phyloP scores from a whole-genome alignment of 53 echinoderm and acorn worm genomes.

The Actinopyga echinites region DNA sequence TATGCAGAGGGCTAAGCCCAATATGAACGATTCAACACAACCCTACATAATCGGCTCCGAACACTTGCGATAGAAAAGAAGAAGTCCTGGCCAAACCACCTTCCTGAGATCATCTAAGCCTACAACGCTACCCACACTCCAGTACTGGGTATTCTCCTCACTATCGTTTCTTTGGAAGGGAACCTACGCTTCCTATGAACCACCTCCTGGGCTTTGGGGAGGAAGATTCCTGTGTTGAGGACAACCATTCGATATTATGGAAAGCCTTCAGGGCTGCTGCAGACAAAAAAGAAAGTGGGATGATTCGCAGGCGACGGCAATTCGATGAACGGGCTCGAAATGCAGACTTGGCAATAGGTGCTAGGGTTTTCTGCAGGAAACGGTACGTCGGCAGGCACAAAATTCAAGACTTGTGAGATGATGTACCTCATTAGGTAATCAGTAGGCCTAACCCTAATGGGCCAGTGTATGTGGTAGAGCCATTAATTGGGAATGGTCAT shows the following conservation, averaged over 20 bases:
- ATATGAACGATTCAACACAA: constrained; percentile 52
- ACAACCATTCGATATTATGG: constrained; percentile 33
- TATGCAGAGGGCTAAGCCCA: constrained; percentile 42
- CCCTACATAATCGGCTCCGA: constrained; percentile 57
- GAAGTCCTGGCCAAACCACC: constrained; percentile 42
- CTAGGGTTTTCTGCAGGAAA: constrained; percentile 43
- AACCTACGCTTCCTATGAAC: constrained; percentile 45
- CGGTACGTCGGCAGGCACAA: constrained; percentile 16
- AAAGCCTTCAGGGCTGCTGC: constrained; percentile 39
- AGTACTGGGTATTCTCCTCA: constrained; percentile 52
- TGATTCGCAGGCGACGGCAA: background rate
- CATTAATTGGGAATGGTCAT: constrained; percentile 9
- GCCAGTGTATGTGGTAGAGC: constrained; percentile 17
- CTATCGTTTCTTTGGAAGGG: constrained; percentile 64
- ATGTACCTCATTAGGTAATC: constrained; percentile 21
- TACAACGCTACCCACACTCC: constrained; percentile 58
- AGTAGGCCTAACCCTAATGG: constrained; percentile 34
- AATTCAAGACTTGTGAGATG: constrained; percentile 42
- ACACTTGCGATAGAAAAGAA: constrained; percentile 51
- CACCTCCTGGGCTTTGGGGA: constrained; percentile 30
- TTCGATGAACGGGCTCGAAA: constrained; percentile 14
- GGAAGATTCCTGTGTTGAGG: constrained; percentile 38
- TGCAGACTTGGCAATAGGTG: constrained; percentile 19
- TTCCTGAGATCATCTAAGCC: constrained; percentile 40
- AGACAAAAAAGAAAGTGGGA: constrained; percentile 35